A percentile compares a stretch with the other conserved stretches of the same genome.
These are phyloP conservation scores for Xenopus petersii DNA, from an alignment of 2,797 vertebrate species.

Conservation along the genomic window DNA sequence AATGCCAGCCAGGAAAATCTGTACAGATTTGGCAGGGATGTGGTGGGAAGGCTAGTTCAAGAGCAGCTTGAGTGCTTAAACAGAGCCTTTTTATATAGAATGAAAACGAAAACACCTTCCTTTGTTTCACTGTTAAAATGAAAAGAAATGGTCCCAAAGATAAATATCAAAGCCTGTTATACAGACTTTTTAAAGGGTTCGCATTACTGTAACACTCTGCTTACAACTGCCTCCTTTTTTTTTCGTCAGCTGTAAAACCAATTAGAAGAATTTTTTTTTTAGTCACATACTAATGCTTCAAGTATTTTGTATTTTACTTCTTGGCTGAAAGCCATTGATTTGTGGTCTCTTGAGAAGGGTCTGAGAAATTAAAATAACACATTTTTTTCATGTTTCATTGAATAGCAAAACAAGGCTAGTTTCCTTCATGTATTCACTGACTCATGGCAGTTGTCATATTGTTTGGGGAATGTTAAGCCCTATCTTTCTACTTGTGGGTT, in stretches of 20 bases:
- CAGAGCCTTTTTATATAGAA: slow-evolving; percentile 68
- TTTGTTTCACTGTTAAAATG: slow-evolving; percentile 64
- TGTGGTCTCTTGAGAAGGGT: slow-evolving; percentile 66
- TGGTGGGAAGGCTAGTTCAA: slow-evolving; percentile 84
- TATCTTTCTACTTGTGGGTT: slow-evolving; percentile 30
- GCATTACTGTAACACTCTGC: slow-evolving; percentile 61
- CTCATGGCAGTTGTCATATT: slow-evolving; percentile 58
- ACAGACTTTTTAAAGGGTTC: slow-evolving; percentile 59
- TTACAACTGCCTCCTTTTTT: slow-evolving; percentile 54
- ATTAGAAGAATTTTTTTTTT: slow-evolving; percentile 66
- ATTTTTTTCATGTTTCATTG: slow-evolving; percentile 74
- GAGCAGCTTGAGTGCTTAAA: slow-evolving; percentile 67
- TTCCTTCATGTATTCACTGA: slow-evolving; percentile 81
- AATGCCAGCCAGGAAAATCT: slow-evolving; percentile 94
- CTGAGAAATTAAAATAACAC: slow-evolving; percentile 82
- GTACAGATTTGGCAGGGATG: slow-evolving; percentile 83
- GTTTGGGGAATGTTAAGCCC: slow-evolving; percentile 34
- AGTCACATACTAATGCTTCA: slow-evolving; percentile 65
- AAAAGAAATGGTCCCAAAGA: slow-evolving; percentile 63
- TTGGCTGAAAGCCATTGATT: slow-evolving; percentile 64
- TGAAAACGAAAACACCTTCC: slow-evolving; percentile 70
- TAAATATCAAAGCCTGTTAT: slow-evolving; percentile 67
- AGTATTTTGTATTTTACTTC: slow-evolving; percentile 55
- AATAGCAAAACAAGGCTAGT: slow-evolving; percentile 78
- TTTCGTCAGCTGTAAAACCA: slow-evolving; percentile 75